phyloP scores from a whole-genome alignment of 2,113 vertebrate genomes.

The Pseudonaja textilis region DNA sequence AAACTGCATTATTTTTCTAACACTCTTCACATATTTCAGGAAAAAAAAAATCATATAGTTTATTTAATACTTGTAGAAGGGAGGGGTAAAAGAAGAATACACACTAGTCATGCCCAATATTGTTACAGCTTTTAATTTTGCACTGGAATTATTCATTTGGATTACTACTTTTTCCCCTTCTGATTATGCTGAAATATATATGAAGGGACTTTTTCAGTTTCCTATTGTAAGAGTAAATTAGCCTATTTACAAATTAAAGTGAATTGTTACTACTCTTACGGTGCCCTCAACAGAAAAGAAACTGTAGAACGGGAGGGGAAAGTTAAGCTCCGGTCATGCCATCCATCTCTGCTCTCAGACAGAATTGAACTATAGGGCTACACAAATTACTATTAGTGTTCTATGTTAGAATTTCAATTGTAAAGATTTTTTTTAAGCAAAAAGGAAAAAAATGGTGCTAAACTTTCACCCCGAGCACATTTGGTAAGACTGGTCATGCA shows the following conservation, averaged over 20 bases:
- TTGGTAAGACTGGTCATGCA: constrained; percentile 80
- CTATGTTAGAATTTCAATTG: constrained; percentile 78
- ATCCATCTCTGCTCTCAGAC: constrained; percentile 72
- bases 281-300: constrained; percentile 61
- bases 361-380: constrained; percentile 79
- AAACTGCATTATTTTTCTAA: constrained; percentile 18
- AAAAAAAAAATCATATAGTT: constrained; percentile 34
- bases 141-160: constrained; percentile 36
- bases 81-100: constrained; percentile 24
- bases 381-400: constrained; percentile 76
- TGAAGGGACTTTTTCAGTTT: constrained; percentile 59
- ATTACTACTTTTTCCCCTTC: constrained; percentile 56
- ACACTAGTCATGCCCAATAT: constrained; percentile 34
- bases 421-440: constrained; percentile 67
- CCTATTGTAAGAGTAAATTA: constrained; percentile 70
- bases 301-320: constrained; percentile 44
- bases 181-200: constrained; percentile 51
- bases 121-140: constrained; percentile 30
- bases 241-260: constrained; percentile 58
- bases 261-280: constrained; percentile 63
- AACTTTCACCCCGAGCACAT: constrained; percentile 74
- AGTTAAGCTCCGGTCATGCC: constrained; percentile 63
- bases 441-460: constrained; percentile 75
- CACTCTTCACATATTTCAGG: constrained; percentile 28
- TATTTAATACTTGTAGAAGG: not conserved